Evolutionary conservation across 2,888 invertebrate species (phyloP), one percentile per base, ranked within the genome.

Genomic region (Omphaloscelis lunosa): DNA sequence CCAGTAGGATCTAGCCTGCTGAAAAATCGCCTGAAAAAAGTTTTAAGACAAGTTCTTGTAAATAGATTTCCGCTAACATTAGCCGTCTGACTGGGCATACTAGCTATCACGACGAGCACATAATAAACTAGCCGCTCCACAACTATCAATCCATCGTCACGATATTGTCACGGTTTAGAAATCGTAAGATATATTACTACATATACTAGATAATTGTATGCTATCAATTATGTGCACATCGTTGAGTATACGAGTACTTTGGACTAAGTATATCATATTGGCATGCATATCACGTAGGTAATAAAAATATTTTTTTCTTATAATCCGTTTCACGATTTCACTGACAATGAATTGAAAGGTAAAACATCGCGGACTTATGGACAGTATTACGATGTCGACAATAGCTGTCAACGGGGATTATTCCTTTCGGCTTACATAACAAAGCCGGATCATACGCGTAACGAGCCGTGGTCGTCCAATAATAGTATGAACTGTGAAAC

Each of bases 351-450:
- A 85, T 81, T 81, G 53, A 66, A 66, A 53, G 67, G 41, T 84
- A 71, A 51, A 74, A 58, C 27, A 73, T 45, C 20, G 48, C 45
- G 53, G 58, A 62, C 53, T 77, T 79, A 79, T 72, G 66, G 66
- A 85, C 86, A 87, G 68, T 79, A 77, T 68, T 75, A 80, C 58
- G 75, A 75, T 86, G 86, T 86, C 80, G 67, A 80, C 86, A 80
- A 85, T 84, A 87, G 82, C 84, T 88, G 89, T 89, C 89, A 85
- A 86, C 85, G 81, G 69, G 83, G 80, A 82, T 89, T 88, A 91
- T 91, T 90, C 79, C 88, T 89, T 86, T 88, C 89, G 86, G 85
- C 86, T 91, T 89, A 81, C 89, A 88, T 87, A 88, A 89, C 88
- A 61, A 59, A 81, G 83, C 79, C 82, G 77, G 77, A 85, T 88